Base-by-base conservation (phyloP, 92 coral and sea anemone species). In the Porites divaricata region DNA sequence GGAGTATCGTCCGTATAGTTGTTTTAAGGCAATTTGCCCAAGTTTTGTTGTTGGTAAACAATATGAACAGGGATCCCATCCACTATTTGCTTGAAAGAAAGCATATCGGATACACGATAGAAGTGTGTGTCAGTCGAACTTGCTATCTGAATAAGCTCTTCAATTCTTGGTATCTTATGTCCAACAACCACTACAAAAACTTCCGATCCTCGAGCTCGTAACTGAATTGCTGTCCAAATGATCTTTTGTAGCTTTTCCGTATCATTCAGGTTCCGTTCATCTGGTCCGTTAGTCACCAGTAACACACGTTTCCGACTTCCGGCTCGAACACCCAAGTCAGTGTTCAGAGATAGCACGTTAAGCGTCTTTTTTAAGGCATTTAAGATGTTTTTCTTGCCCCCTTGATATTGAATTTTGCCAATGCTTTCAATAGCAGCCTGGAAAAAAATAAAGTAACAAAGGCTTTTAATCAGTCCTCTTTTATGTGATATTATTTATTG, bases 141-240 rank as follows among this genome's bases (percentile, higher is more conserved):
- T 1, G 98, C 92, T 26, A 94, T 63, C 83, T 83, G 85, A 15
- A 87, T 93, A 12, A 94, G 85, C 66, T 94, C 98, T 59, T 83
- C 72, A 45, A 94, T 92, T 13, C 93, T 91, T 54, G 23, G 59
- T 59, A 89, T 87, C 78, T 77, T 84, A 53, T 79, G 65, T 15
- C 98, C 98, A 0, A 94, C 93, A 12, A 92, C 98, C 83, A 92
- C 94, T 15, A 92, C 92, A 54, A 74, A 94, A 23, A 94, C 63
- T 59, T 89, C 92, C 10, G 88, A 48, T 17, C 94, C 95, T 25
- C 59, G 54, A 1, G 72, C 70, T 78, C 89, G 92, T 14, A 94
- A 80, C 23, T 67, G 81, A 19, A 75, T 70, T 0, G 95, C 90
- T 16, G 54, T 77, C 62, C 86, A 87, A 13, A 86, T 77, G 17